Percentiles rank a stretch among this genome's conserved stretches.
phyloP scores from a whole-genome alignment of 2,888 invertebrate species.

The Sinotaia quadrata region DNA sequence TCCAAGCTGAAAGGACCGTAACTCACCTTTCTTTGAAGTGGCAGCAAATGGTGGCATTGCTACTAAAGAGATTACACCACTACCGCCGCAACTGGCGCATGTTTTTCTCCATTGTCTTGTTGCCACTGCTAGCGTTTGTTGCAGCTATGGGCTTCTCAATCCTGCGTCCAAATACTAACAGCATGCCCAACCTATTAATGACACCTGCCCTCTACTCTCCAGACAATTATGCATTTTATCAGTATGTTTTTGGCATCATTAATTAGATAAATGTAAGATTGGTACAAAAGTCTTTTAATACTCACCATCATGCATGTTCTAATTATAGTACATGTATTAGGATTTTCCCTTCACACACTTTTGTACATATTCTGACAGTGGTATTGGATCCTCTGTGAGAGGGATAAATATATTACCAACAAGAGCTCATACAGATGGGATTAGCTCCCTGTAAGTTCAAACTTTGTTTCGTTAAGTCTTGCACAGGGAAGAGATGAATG shows the following conservation, averaged over 20 bases:
- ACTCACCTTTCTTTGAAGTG: slow-evolving; percentile 41
- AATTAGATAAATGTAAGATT: no score
- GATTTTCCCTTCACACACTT: no score
- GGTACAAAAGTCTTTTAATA: no score
- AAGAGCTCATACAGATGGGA: no score
- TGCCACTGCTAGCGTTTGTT: slow-evolving; percentile 70
- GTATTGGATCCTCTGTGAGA: no score
- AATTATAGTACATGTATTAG: no score
- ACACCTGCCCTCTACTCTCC: slow-evolving; percentile 70
- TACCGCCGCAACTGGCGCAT: slow-evolving; percentile 68
- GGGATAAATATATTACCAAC: no score
- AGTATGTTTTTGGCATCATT: slow-evolving; percentile 50
- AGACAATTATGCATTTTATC: slow-evolving; percentile 59
- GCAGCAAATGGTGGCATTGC: slow-evolving; percentile 60
- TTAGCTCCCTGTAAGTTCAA: no score
- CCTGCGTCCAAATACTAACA: slow-evolving; percentile 56
- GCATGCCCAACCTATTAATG: slow-evolving; percentile 61
- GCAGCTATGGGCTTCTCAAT: slow-evolving; percentile 69
- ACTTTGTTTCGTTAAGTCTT: no score
- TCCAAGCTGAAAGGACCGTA: slow-evolving; percentile 51
- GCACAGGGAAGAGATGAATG: no score
- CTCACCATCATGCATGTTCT: no score
- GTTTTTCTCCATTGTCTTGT: slow-evolving; percentile 64
- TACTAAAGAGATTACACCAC: slow-evolving; percentile 71
- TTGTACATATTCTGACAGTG: no score